Base-by-base conservation (phyloP, 1,140 invertebrate species). In the Helicorthomorpha holstii region DNA sequence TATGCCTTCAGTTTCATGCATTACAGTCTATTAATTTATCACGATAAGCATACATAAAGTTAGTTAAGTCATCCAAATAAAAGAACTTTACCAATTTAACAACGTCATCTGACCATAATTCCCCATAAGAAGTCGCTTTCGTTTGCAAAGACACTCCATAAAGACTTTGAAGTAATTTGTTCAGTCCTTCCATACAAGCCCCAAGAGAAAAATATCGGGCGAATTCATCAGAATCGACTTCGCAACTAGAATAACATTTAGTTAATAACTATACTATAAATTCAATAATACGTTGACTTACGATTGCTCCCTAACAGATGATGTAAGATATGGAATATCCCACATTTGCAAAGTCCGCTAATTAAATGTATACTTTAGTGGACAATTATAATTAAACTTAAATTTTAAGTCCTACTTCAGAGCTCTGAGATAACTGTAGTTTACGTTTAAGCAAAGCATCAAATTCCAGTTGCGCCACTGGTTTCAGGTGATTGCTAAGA, bases 131-230 rank as follows among this genome's bases (percentile, higher is more conserved):
- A 55, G 83, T 72, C 54, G 85, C 78, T 44, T 78, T 74, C 52
- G 77, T 72, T 50, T 82, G 67, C 4, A 98, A 66, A 3, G 70
- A 75, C 25, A 97, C 82, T 2, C 81, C 82, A 63, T 83, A 95
- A 0, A 97, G 68, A 42, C 75, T 72, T 49, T 82, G 73, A 34
- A 91, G 83, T 7, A 98, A 67, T 59, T 80, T 76, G 67, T 91
- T 90, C 2, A 97, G 67, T 0, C 94, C 94, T 60, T 97, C 90
- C 89, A 98, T 97, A 61, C 92, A 95, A 48, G 79, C 76, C 7
- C 93, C 93, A 0, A 97, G 70, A 0, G 91, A 94, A 65, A 98
- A 94, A 64, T 94, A 97, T 0, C 87, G 83, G 38, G 80, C 71
- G 61, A 82, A 85, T 60, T 89, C 83, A 19, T 52, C 50, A 27